phyloP scores from a whole-genome alignment of 1,140 invertebrate species.

The Musca vetustissima region DNA sequence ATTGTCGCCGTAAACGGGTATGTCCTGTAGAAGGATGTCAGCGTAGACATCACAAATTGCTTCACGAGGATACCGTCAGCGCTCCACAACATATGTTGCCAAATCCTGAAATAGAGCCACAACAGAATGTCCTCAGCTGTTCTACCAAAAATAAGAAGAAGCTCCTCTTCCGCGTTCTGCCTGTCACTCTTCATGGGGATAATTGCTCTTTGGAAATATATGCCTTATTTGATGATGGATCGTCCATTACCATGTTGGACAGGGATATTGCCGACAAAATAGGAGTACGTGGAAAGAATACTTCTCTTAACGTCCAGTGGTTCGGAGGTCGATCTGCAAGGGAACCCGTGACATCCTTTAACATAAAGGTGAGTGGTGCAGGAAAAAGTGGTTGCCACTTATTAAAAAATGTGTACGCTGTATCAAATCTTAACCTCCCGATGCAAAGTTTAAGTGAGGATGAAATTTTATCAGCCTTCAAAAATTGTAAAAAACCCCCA shows the following conservation, averaged over 20 bases:
- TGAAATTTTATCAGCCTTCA: background rate
- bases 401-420: slow-evolving; percentile 5
- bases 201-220: background rate
- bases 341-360: background rate
- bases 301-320: slow-evolving; percentile 15
- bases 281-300: slow-evolving; percentile 1
- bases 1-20: slow-evolving; percentile 2
- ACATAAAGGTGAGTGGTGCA: slow-evolving; percentile 1
- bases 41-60: slow-evolving; percentile 19
- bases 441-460: slow-evolving; percentile 8
- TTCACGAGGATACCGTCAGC: background rate
- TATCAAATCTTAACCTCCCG: slow-evolving; percentile 10
- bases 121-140: background rate
- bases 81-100: background rate
- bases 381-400: background rate
- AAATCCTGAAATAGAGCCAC: background rate
- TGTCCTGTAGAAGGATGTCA: slow-evolving; percentile 21
- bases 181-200: slow-evolving; percentile 7
- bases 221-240: slow-evolving; percentile 21
- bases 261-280: background rate
- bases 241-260: slow-evolving; percentile 16
- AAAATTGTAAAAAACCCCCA: too few species aligned
- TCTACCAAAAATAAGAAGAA: background rate
- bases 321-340: slow-evolving; percentile 5
- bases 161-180: slow-evolving; percentile 23